Conservation (phyloP, 1,140 invertebrate genomes). For the Mycetomoellerius zeteki region DNA sequence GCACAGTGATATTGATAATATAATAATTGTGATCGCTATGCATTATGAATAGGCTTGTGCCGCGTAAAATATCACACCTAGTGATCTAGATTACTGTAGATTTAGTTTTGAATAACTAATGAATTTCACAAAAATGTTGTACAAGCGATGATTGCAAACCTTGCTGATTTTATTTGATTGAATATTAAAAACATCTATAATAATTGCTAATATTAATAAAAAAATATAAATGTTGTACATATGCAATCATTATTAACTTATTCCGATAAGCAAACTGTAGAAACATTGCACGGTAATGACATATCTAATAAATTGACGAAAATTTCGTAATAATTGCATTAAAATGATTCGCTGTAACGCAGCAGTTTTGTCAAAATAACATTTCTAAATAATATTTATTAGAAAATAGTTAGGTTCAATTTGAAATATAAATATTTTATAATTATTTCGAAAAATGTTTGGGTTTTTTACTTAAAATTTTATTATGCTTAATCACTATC, state of each 20-base stretch:
- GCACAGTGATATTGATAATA: constrained; percentile 37
- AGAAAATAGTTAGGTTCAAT: too few species aligned
- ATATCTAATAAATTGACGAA: too few species aligned
- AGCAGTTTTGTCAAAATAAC: too few species aligned
- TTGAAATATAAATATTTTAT: too few species aligned
- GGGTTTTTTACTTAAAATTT: too few species aligned
- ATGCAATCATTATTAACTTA: neutral
- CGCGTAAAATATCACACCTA: neutral
- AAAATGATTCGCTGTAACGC: too few species aligned
- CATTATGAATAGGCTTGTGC: constrained; percentile 23
- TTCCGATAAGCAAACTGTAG: too few species aligned
- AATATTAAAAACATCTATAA: neutral
- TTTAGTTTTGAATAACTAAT: neutral
- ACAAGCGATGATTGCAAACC: neutral
- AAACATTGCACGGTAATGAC: too few species aligned
- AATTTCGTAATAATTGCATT: too few species aligned
- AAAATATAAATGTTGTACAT: neutral
- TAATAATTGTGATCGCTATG: constrained; percentile 33
- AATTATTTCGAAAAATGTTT: too few species aligned
- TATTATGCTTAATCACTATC: too few species aligned
- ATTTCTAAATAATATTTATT: too few species aligned
- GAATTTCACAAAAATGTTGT: neutral
- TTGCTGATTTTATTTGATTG: neutral
- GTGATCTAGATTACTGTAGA: neutral
- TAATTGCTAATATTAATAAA: neutral